Evolutionary conservation across 2,797 vertebrate genomes (phyloP).

Genomic region (Thaleichthys pacificus): DNA sequence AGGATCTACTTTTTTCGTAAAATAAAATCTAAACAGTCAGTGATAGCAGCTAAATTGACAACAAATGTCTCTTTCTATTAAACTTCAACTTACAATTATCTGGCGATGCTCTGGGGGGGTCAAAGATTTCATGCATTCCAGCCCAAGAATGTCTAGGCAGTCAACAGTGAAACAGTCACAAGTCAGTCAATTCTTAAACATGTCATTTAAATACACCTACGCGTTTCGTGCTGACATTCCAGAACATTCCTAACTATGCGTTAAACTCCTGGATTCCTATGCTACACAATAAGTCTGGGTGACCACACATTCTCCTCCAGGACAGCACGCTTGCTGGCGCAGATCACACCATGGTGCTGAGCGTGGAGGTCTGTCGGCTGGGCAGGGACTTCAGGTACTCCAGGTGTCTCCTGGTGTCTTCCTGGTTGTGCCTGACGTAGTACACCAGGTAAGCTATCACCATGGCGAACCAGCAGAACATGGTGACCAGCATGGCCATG

Average conservation of each 20-base stretch:
- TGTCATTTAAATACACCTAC: not conserved
- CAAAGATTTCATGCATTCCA: not conserved
- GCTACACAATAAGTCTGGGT: not conserved
- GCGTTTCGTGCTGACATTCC: not conserved
- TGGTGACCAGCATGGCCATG: conserved; percentile 85
- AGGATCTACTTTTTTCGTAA: too few relatives aligned
- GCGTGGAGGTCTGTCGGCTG: conserved; percentile 69
- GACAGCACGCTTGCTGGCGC: too few relatives aligned
- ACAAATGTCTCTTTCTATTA: not conserved
- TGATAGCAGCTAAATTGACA: not conserved
- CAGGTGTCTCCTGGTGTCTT: conserved; percentile 74
- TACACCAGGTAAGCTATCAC: conserved; percentile 81
- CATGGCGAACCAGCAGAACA: conserved; percentile 87
- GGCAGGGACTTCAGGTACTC: conserved; percentile 81
- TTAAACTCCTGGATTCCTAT: not conserved
- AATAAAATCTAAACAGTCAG: not conserved
- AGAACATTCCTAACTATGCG: not conserved
- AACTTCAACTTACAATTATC: not conserved
- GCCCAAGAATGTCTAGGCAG: not conserved
- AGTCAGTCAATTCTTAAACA: not conserved
- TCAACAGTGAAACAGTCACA: not conserved
- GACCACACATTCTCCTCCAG: not conserved
- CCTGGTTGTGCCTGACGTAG: conserved; percentile 84
- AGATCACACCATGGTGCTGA: conserved; percentile 72
- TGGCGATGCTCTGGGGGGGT: not conserved